Evolutionary conservation across 2,888 invertebrate genomes (phyloP).

Genomic region (Cybosia mesomella): DNA sequence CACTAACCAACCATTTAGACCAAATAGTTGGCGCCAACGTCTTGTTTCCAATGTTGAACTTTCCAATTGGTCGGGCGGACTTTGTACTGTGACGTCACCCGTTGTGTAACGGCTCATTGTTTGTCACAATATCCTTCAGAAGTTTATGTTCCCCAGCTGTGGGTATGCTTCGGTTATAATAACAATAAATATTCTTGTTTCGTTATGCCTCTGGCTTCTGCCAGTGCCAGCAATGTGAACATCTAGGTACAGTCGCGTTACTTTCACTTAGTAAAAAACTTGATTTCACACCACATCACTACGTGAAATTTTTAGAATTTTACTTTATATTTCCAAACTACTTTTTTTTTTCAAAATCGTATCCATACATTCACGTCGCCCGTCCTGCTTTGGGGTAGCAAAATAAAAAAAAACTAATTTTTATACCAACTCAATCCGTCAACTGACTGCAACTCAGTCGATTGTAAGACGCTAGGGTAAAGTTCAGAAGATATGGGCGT

Average conservation of each 20-base stretch:
- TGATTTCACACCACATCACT: slow-evolving; percentile 21
- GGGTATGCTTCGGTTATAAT: slow-evolving; percentile 26
- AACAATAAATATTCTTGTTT: slow-evolving; percentile 17
- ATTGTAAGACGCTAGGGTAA: too few relatives aligned
- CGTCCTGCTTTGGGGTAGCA: too few relatives aligned
- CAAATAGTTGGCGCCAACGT: slow-evolving; percentile 51
- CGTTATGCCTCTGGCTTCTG: not conserved
- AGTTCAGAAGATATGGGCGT: too few relatives aligned
- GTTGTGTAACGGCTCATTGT: slow-evolving; percentile 60
- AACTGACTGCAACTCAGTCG: too few relatives aligned
- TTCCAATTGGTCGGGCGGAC: slow-evolving; percentile 73
- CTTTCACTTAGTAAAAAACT: slow-evolving; percentile 36
- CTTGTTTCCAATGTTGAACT: slow-evolving; percentile 63
- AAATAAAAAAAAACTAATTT: too few relatives aligned
- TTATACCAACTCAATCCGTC: too few relatives aligned
- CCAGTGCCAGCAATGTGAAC: not conserved
- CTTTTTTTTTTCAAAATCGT: too few relatives aligned
- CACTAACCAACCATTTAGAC: slow-evolving; percentile 42
- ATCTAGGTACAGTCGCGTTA: not conserved
- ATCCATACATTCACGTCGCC: too few relatives aligned
- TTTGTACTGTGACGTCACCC: slow-evolving; percentile 70
- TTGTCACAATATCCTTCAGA: slow-evolving; percentile 64
- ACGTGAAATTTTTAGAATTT: slow-evolving; percentile 4
- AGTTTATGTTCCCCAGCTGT: slow-evolving; percentile 45
- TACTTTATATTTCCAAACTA: too few relatives aligned